Percentiles rank a stretch among this genome's conserved stretches.
Evolutionary conservation across 1,140 invertebrate species (phyloP).

Genomic region (Drosophila aff.): DNA sequence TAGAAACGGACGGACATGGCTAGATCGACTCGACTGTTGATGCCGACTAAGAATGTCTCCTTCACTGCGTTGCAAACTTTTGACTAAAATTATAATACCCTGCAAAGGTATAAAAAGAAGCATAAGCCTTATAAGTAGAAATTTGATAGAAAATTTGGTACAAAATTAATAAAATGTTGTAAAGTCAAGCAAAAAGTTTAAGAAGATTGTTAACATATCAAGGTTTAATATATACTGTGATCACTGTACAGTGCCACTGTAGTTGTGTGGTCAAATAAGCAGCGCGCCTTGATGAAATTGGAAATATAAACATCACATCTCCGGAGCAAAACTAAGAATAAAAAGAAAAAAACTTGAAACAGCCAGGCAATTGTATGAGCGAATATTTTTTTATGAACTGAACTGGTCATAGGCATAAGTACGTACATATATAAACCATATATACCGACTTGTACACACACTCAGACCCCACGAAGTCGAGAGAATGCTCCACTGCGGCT

Average conservation of each 20-base stretch:
- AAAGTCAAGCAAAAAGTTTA: too few relatives aligned
- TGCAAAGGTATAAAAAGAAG: too few relatives aligned
- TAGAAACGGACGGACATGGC: too few relatives aligned
- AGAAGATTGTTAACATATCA: too few relatives aligned
- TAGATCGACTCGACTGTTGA: too few relatives aligned
- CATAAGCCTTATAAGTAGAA: too few relatives aligned
- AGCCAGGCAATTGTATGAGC: slow-evolving; percentile 60
- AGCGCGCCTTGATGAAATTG: slow-evolving; percentile 65
- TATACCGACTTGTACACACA: slow-evolving; percentile 3
- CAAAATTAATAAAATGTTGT: too few relatives aligned
- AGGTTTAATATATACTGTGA: too few relatives aligned
- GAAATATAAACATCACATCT: slow-evolving; percentile 71
- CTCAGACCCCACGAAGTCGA: slow-evolving; percentile 37
- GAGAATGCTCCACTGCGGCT: slow-evolving; percentile 60
- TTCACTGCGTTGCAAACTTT: too few relatives aligned
- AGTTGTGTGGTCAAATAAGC: slow-evolving; percentile 64
- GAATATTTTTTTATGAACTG: slow-evolving; percentile 60
- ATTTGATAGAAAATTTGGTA: too few relatives aligned
- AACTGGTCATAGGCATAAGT: slow-evolving; percentile 40
- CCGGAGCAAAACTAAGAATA: slow-evolving; percentile 56
- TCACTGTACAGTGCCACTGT: slow-evolving; percentile 32
- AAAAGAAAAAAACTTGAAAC: slow-evolving; percentile 13
- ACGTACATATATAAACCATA: slow-evolving; percentile 8
- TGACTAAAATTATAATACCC: too few relatives aligned
- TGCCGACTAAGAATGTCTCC: too few relatives aligned